Base-by-base conservation (phyloP, 2,797 vertebrate species). In the Halcyon smyrnensis region DNA sequence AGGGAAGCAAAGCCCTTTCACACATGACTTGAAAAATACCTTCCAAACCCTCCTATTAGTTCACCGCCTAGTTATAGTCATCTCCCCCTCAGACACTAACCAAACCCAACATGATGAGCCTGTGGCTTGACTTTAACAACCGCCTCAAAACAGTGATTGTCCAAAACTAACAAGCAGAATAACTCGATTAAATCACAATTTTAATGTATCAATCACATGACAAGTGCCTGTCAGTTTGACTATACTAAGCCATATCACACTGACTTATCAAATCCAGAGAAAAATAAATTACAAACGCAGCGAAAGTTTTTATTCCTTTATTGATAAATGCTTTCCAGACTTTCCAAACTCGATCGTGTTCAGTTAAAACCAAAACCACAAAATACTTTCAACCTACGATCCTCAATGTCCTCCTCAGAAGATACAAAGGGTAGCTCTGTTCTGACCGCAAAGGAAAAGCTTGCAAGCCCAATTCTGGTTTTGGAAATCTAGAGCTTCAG, bases 331-430 rank as follows among this genome's bases (percentile, higher is more conserved):
- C 94, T 97, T 96, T 93, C 92, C 93, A 96, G 93, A 91, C 95
- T 95, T 92, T 80, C 97, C 96, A 97, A 97, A 90, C 91, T 88
- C 93, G 92, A 86, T 94, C 97, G 90, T 97, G 50, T 51, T 97
- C 92, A 97, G 97, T 97, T 97, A 98, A 97, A 98, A 98, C 96
- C 97, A 97, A 97, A 98, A 84, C 93, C 97, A 96, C 90, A 96
- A 94, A 96, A 96, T 95, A 95, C 78, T 91, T 91, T 53, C 78
- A 95, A 62, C 80, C 89, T 94, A 93, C 94, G 95, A 93, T 80
- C 89, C 75, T 90, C 86, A 6, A 5, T 18, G 41, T 87, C 88
- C 82, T 84, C 79, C 71, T 86, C 7, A 78, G 91, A 92, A 97
- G 97, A 96, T 87, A 95, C 84, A 90, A 92, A 85, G 67, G 69